phyloP scores from a whole-genome alignment of 2,797 vertebrate genomes.

The Taenioides sp. region DNA sequence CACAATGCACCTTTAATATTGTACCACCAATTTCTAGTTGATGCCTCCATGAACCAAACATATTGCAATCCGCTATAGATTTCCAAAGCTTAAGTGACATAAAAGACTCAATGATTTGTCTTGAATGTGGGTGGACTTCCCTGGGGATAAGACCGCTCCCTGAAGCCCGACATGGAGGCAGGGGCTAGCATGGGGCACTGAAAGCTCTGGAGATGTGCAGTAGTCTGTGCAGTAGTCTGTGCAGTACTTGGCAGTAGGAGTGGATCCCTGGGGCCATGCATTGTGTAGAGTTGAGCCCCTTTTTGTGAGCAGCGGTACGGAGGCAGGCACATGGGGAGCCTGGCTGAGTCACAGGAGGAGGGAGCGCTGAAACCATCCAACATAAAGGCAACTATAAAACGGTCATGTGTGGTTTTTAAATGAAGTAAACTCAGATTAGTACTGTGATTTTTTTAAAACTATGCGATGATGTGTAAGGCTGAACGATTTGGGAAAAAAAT shows the following conservation, averaged over 20 bases:
- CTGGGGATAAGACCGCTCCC: conserved; percentile 37
- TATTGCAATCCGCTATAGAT: background rate
- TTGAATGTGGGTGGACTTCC: conserved; percentile 6
- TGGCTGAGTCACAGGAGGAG: conserved; percentile 51
- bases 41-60: background rate
- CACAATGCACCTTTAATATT: background rate
- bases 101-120: conserved; percentile 11
- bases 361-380: no score
- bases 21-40: background rate
- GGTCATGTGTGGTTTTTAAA: conserved; percentile 18
- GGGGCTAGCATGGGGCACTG: conserved; percentile 35
- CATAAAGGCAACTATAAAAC: conserved; percentile 46
- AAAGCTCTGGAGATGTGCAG: conserved; percentile 50
- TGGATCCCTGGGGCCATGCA: conserved; percentile 65
- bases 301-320: conserved; percentile 58
- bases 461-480: background rate
- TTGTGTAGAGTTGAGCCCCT: conserved; percentile 64
- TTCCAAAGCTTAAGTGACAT: conserved; percentile 25
- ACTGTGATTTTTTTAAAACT: background rate
- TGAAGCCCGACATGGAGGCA: conserved; percentile 44
- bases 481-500: no score
- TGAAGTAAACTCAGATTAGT: conserved; percentile 58
- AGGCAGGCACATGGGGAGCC: conserved; percentile 61
- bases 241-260: conserved; percentile 57
- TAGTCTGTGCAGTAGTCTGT: conserved; percentile 62